Evolutionary conservation across 2,888 invertebrate genomes (phyloP).

Genomic region (Laspeyria flexula): DNA sequence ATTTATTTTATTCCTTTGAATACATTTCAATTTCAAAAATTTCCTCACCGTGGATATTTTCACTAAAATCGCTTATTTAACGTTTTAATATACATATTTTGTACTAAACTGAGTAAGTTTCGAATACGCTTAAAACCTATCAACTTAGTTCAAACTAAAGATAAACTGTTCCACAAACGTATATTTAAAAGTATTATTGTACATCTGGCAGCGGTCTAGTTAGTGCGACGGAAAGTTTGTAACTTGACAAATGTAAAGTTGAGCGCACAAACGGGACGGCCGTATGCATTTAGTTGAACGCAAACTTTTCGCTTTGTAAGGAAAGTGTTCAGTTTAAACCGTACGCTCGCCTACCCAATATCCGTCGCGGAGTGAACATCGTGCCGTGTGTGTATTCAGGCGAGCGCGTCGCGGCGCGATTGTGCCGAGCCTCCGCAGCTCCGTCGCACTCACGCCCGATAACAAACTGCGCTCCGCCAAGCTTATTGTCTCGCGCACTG

Average conservation of each 20-base stretch:
- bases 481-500: slow-evolving; percentile 55
- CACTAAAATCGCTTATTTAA: no score
- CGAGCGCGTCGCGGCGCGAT: slow-evolving; percentile 53
- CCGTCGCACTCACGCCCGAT: slow-evolving; percentile 49
- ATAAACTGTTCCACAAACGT: slow-evolving; percentile 4
- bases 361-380: slow-evolving; percentile 66
- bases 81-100: no score
- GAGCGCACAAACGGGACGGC: slow-evolving; percentile 64
- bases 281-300: slow-evolving; percentile 75
- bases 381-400: slow-evolving; percentile 64
- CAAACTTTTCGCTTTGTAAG: slow-evolving; percentile 78
- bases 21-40: no score
- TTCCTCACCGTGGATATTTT: no score
- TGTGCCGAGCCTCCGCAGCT: slow-evolving; percentile 51
- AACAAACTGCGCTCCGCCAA: slow-evolving; percentile 58
- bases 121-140: not conserved
- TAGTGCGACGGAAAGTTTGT: slow-evolving; percentile 58
- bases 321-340: slow-evolving; percentile 72
- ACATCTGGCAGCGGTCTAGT: slow-evolving; percentile 47
- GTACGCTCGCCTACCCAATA: slow-evolving; percentile 71
- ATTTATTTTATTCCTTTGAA: no score
- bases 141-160: not conserved
- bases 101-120: no score
- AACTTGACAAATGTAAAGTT: slow-evolving; percentile 71
- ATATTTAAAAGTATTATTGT: slow-evolving; percentile 27